These are phyloP conservation scores for Choloepus didactylus DNA, from an alignment of 2,797 vertebrate genomes.

Conservation along the genomic window DNA sequence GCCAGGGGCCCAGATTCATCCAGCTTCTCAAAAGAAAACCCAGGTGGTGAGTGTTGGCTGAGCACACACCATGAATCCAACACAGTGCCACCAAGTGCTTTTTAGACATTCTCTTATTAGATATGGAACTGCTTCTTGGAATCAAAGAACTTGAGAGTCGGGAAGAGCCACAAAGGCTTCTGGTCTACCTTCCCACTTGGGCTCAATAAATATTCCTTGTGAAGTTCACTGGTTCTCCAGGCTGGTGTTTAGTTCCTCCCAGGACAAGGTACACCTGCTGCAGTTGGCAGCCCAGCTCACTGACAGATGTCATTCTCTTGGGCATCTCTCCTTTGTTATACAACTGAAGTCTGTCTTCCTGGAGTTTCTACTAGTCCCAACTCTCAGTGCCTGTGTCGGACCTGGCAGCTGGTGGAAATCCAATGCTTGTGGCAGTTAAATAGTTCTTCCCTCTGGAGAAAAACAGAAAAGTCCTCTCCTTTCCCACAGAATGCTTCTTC, in stretches of 20 bases:
- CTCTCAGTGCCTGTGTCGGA: background rate
- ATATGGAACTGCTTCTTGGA: background rate
- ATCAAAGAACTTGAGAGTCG: background rate
- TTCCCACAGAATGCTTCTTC: background rate
- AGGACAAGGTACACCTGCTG: background rate
- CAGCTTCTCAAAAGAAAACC: background rate
- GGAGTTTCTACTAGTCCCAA: too few species aligned
- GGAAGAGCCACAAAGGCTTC: background rate
- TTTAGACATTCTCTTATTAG: background rate
- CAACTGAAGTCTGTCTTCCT: background rate
- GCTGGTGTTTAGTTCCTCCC: background rate
- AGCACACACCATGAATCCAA: background rate
- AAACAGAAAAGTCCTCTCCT: background rate
- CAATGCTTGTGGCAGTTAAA: background rate
- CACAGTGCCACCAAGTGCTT: accelerated
- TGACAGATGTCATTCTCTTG: accelerated
- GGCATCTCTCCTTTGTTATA: background rate
- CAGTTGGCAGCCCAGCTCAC: background rate
- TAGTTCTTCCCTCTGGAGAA: background rate
- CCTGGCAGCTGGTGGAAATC: background rate
- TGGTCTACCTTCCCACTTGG: background rate
- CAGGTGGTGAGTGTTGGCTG: background rate
- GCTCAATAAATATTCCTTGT: accelerated
- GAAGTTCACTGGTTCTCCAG: background rate
- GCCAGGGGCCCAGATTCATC: accelerated